A percentile compares a stretch with the other conserved stretches of the same genome.
phyloP scores from a whole-genome alignment of 2,888 invertebrate species.

The Campoplex capitator region DNA sequence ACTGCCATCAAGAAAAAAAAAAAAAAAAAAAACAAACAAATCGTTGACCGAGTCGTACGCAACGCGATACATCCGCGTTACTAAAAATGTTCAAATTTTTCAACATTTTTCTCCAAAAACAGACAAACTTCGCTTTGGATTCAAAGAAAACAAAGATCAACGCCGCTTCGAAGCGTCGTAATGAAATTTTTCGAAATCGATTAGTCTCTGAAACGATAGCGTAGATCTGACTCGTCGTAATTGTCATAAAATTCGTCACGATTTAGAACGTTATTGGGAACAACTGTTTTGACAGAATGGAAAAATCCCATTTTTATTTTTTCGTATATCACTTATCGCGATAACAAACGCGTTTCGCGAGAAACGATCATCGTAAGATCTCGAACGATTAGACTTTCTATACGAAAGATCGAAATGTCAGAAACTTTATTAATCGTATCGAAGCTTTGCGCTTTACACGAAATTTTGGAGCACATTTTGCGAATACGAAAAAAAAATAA shows the following conservation, averaged over 20 bases:
- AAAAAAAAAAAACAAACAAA: slow-evolving; percentile 37
- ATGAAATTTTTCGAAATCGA: background rate
- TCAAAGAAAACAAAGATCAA: background rate
- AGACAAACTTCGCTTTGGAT: slow-evolving; percentile 18
- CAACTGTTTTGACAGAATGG: background rate
- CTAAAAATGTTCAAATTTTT: slow-evolving; percentile 27
- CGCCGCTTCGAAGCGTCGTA: background rate
- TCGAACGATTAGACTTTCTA: background rate
- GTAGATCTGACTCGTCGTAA: slow-evolving; percentile 24
- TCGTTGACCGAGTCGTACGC: slow-evolving; percentile 67
- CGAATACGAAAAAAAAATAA: background rate
- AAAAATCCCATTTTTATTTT: background rate
- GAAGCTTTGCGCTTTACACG: slow-evolving; percentile 35
- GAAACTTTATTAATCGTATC: background rate
- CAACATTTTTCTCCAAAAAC: slow-evolving; percentile 24
- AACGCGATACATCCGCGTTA: slow-evolving; percentile 32
- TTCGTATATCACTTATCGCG: background rate
- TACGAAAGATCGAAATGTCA: background rate
- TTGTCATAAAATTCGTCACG: slow-evolving; percentile 16
- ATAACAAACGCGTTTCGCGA: background rate
- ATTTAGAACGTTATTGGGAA: slow-evolving; percentile 13
- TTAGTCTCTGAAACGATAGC: background rate
- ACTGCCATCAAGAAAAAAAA: slow-evolving; percentile 80
- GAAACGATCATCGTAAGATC: background rate
- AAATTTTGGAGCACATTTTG: slow-evolving; percentile 36